Evolutionary conservation across 2,888 invertebrate species (phyloP).

Genomic region (Ochlodes sylvanus): DNA sequence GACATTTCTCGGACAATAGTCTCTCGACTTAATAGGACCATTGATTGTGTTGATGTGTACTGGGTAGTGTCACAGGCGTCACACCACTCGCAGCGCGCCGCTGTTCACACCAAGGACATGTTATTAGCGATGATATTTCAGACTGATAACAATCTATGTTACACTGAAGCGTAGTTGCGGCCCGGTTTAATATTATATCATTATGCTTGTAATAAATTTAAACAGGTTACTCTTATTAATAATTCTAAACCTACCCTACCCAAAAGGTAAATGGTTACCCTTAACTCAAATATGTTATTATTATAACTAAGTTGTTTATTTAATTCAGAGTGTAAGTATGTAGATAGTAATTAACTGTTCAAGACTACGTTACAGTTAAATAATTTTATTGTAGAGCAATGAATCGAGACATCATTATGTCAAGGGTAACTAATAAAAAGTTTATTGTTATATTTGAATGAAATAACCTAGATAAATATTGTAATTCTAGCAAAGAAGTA

Average conservation of each 20-base stretch:
- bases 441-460: background rate
- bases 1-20: slow-evolving; percentile 65
- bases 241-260: background rate
- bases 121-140: slow-evolving; percentile 18
- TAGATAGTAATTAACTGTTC: background rate
- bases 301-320: too few relatives aligned
- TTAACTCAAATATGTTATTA: background rate
- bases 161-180: slow-evolving; percentile 7
- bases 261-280: background rate
- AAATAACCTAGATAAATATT: too few relatives aligned
- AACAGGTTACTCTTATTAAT: too few relatives aligned
- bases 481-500: too few relatives aligned
- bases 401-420: background rate
- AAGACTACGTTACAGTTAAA: background rate
- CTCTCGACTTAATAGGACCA: slow-evolving; percentile 76
- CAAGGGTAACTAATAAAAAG: slow-evolving; percentile 1
- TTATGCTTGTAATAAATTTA: background rate
- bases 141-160: slow-evolving; percentile 7
- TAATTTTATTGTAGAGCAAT: background rate
- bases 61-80: slow-evolving; percentile 48
- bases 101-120: slow-evolving; percentile 19
- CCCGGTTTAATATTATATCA: background rate
- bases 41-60: slow-evolving; percentile 75
- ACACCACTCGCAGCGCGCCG: slow-evolving; percentile 4
- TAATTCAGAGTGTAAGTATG: too few relatives aligned